A percentile compares a stretch with the other conserved stretches of the same genome.
phyloP scores from a whole-genome alignment of 2,113 vertebrate species.

The Silurus meridionalis region DNA sequence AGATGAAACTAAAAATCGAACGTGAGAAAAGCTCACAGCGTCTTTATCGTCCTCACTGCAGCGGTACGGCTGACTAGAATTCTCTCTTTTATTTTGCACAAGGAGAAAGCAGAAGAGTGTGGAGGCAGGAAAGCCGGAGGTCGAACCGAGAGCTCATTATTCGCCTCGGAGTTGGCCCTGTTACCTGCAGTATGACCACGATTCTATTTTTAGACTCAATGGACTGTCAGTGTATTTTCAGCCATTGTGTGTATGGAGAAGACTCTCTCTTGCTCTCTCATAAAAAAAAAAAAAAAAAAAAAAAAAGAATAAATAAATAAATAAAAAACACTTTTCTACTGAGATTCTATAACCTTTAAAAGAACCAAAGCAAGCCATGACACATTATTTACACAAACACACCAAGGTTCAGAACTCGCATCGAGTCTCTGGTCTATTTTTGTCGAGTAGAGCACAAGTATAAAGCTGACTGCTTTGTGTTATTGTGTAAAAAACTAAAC shows the following conservation, averaged over 20 bases:
- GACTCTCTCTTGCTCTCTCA: not conserved
- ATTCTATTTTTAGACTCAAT: constrained; percentile 62
- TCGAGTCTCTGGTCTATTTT: not conserved
- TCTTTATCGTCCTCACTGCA: not conserved
- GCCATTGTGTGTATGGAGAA: constrained; percentile 53
- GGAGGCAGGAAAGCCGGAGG: constrained; percentile 13
- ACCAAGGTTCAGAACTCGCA: not conserved
- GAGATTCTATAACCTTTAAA: not conserved
- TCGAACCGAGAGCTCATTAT: constrained; percentile 43
- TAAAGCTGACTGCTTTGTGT: not conserved
- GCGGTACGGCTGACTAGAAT: not conserved
- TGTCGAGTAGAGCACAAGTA: not conserved
- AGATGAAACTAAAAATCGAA: not conserved
- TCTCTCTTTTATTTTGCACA: not conserved
- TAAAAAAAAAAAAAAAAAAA: not conserved
- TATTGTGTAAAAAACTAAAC: not conserved
- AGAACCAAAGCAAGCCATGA: not conserved
- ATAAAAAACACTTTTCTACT: not conserved
- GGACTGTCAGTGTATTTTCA: constrained; percentile 61
- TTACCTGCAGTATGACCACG: constrained; percentile 63
- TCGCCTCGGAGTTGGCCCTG: constrained; percentile 66
- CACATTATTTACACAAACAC: constrained; percentile 7
- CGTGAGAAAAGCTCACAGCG: not conserved
- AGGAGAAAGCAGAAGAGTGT: not conserved
- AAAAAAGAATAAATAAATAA: constrained; percentile 1